Evolutionary conservation across 1,140 invertebrate species (phyloP).

Genomic region (Vanessa tameamea): DNA sequence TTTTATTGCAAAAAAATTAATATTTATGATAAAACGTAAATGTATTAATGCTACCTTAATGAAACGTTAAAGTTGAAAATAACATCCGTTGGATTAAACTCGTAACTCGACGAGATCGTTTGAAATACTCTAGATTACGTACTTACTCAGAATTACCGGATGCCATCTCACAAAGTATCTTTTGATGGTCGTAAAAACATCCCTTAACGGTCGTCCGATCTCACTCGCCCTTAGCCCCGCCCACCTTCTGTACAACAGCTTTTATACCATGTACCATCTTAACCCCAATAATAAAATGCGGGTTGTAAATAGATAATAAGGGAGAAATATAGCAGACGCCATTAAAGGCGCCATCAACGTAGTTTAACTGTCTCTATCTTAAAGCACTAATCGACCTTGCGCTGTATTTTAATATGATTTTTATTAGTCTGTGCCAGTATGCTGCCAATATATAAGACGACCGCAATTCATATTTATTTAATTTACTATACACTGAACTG

Average conservation of each 20-base stretch:
- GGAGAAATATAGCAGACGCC: constrained; percentile 69
- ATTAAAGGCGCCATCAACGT: constrained; percentile 72
- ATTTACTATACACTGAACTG: neutral
- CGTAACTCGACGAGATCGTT: constrained; percentile 44
- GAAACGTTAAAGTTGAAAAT: constrained; percentile 36
- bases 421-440: constrained; percentile 57
- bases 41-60: constrained; percentile 29
- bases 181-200: constrained; percentile 79
- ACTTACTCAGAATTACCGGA: constrained; percentile 63
- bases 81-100: constrained; percentile 53
- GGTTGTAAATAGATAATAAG: constrained; percentile 80
- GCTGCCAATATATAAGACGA: constrained; percentile 42
- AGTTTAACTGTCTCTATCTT: constrained; percentile 69
- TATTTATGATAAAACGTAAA: constrained; percentile 2
- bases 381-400: constrained; percentile 67
- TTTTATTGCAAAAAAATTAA: neutral
- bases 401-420: constrained; percentile 67
- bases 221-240: constrained; percentile 59
- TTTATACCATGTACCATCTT: constrained; percentile 73
- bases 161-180: constrained; percentile 76
- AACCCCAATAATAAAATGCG: constrained; percentile 80
- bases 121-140: constrained; percentile 58
- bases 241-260: constrained; percentile 62
- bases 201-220: constrained; percentile 74
- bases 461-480: neutral